These are phyloP conservation scores for Borostomias antarcticus DNA, from an alignment of 2,797 vertebrate species.

Conservation along the genomic window DNA sequence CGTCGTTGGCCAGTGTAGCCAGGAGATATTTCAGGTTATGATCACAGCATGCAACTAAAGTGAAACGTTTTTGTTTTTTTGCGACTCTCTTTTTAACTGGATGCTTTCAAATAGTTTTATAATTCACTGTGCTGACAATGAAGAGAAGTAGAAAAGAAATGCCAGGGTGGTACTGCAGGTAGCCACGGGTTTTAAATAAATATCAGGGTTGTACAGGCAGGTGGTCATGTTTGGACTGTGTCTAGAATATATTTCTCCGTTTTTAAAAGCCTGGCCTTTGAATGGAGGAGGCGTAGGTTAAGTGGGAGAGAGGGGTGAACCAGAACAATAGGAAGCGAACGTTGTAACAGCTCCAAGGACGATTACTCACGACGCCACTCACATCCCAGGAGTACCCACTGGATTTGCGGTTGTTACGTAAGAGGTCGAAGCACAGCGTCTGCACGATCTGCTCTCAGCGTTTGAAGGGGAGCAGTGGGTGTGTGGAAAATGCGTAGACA, in stretches of 20 bases:
- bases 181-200: no score
- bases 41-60: not conserved
- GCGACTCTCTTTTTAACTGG: no score
- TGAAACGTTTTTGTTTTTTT: not conserved
- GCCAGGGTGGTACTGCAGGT: no score
- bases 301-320: not conserved
- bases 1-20: not conserved
- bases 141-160: no score
- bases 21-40: no score
- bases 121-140: not conserved
- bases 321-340: not conserved
- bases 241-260: conserved; percentile 1
- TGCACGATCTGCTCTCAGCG: no score
- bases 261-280: no score
- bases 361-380: conserved; percentile 28
- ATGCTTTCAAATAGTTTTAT: no score
- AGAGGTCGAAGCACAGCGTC: conserved; percentile 26
- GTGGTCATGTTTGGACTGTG: not conserved
- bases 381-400: conserved; percentile 22
- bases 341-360: conserved; percentile 17
- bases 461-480: not conserved
- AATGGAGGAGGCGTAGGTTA: no score
- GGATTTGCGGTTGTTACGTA: conserved; percentile 26
- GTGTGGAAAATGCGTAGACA: not conserved
- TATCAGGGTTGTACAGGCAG: no score